Base-by-base conservation (phyloP, 2,888 invertebrate species). In the Cinara cedri region DNA sequence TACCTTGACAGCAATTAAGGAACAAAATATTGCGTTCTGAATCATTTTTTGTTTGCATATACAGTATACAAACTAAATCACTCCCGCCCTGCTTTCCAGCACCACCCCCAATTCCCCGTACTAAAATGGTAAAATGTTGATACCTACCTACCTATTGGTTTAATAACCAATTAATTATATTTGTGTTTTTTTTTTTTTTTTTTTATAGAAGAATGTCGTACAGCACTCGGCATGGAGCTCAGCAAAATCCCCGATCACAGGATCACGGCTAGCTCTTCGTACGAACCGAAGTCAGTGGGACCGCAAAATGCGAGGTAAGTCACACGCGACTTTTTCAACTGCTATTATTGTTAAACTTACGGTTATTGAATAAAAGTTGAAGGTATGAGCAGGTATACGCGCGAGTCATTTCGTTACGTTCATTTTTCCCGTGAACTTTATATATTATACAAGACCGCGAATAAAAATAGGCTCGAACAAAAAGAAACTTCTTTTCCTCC, bases 191-290 rank as follows among this genome's bases (percentile, higher is more conserved):
- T 72, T 46, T 9, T 46, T 57, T 11, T 54, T 24, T 55, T 1
- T 70, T 6, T 46, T 55, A 21, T 88, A 88, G 92, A 90, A 82
- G 89, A 89, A 85, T 93, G 93, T 86, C 89, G 89, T 83, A 87
- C 90, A 72, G 90, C 94, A 19, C 89, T 96, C 83, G 96, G 96
- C 76, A 95, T 96, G 95, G 93, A 95, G 86, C 92, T 91, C 83
- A 93, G 93, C 51, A 89, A 89, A 85, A 95, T 96, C 84, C 91
- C 92, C 71, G 94, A 95, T 87, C 90, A 91, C 83, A 93, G 94
- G 83, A 92, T 96, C 84, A 90, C 92, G 8, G 93, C 95, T 81
- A 94, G 94, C 85, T 95, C 95, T 75, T 93, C 93, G 83, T 92
- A 92, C 86, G 95, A 95, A 85, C 90, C 91, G 84, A 93, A 93